phyloP scores from a whole-genome alignment of 2,888 invertebrate species.

The Dorcus parallelipipedus region DNA sequence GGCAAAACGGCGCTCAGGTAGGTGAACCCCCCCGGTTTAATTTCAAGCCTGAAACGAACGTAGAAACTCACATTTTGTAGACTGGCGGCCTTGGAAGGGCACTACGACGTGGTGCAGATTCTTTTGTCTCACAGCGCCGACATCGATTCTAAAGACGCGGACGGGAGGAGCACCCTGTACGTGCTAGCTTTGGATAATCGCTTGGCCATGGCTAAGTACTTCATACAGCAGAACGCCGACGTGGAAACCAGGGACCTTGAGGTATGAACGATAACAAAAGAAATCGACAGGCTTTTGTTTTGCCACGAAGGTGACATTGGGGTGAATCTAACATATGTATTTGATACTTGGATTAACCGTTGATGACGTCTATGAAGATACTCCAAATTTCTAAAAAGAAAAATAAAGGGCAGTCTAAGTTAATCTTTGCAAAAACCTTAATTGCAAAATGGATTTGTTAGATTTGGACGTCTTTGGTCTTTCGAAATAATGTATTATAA shows the following conservation, averaged over 20 bases:
- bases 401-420: too few species aligned
- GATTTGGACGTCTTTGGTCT: too few species aligned
- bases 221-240: constrained; percentile 76
- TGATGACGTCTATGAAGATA: too few species aligned
- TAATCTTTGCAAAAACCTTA: too few species aligned
- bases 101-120: constrained; percentile 73
- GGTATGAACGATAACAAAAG: constrained; percentile 42
- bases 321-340: too few species aligned
- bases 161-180: constrained; percentile 88
- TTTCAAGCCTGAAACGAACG: background rate
- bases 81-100: constrained; percentile 79
- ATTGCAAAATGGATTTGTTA: too few species aligned
- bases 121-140: constrained; percentile 75
- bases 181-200: constrained; percentile 86
- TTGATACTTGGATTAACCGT: too few species aligned
- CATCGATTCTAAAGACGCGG: constrained; percentile 86
- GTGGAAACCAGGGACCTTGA: constrained; percentile 87
- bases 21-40: background rate
- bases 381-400: too few species aligned
- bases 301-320: too few species aligned
- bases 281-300: too few species aligned
- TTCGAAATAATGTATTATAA: too few species aligned
- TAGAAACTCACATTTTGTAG: constrained; percentile 41
- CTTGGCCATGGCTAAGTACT: constrained; percentile 76
- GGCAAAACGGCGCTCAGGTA: constrained; percentile 83